Evolutionary conservation across 2,797 vertebrate genomes (phyloP).

Genomic region (Sebastes minor): DNA sequence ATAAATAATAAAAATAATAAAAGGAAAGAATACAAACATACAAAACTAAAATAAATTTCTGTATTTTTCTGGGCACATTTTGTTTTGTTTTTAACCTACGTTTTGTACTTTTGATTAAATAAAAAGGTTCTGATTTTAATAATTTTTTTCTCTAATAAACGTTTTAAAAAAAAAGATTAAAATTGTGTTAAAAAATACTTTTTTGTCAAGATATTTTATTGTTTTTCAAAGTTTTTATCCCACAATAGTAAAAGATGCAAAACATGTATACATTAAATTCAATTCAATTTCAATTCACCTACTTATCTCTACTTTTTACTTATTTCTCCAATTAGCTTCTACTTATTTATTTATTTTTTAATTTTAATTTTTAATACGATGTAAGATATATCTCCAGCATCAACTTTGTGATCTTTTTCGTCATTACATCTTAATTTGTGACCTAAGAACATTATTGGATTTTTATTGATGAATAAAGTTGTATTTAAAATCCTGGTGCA

Average conservation of each 20-base stretch:
- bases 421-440: not conserved
- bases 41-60: too few relatives aligned
- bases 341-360: too few relatives aligned
- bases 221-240: too few relatives aligned
- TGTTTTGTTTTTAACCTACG: not conserved
- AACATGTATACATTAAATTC: too few relatives aligned
- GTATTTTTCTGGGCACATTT: not conserved
- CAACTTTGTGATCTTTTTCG: not conserved
- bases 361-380: not conserved
- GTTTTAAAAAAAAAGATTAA: rapidly evolving
- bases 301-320: not conserved
- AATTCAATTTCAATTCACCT: too few relatives aligned
- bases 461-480: not conserved
- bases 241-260: too few relatives aligned
- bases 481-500: not conserved
- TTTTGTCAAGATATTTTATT: too few relatives aligned
- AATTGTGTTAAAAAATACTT: too few relatives aligned
- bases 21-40: too few relatives aligned
- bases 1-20: too few relatives aligned
- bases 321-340: not conserved
- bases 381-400: not conserved
- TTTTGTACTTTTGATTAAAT: not conserved
- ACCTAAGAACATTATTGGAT: not conserved
- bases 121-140: not conserved
- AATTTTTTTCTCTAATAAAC: too few relatives aligned